Base-by-base conservation (phyloP, 2,797 vertebrate genomes). In the Cyprinella venusta region DNA sequence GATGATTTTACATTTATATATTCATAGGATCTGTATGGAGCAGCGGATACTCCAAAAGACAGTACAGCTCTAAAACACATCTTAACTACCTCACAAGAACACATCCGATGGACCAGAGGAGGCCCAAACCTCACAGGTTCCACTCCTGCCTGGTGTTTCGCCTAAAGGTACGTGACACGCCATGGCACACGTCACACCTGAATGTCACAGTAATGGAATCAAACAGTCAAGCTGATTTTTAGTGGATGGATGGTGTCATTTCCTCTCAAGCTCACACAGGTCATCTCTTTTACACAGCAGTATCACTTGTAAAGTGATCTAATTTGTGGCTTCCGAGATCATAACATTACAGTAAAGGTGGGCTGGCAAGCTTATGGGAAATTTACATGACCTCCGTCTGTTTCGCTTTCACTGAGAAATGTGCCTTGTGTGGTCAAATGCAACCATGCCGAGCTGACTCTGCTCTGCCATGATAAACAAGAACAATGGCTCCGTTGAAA, bases 141-240 rank as follows among this genome's bases (percentile, higher is more conserved):
- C 89, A 83, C 77, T 91, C 82, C 65, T 90, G 90, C 50, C 86
- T 92, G 52, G 87, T 88, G 48, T 88, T 92, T 90, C 89, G 88
- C 65, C 85, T 92, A 67, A 95, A 91, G 93, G 95, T 95, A 90
- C 82, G 88, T 13, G 24, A 19, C 36, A 42, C 54, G 36, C 18
- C 3, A 42, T 48, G 24, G 24, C 36, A 56, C 40, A 59, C 36
- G 6, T 70, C 16, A 56, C 9, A 21, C n/a, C 18, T 6, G 21
- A 52, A 38, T 8, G 13, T 21, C 3, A 64, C 6, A 18, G 19
- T 21, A 45, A 26, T 48, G 68, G 50, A 74, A 74, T 45, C 15
- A 64, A 19, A 30, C 21, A 21, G 10, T 30, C 26, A 21, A 40
- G 3, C 42, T 26, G 10, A 50, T 18, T 48, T 26, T 45, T 71